Evolutionary conservation across 2,113 vertebrate genomes (phyloP), one percentile per base, ranked within the genome.

Genomic region (Vidua macroura): DNA sequence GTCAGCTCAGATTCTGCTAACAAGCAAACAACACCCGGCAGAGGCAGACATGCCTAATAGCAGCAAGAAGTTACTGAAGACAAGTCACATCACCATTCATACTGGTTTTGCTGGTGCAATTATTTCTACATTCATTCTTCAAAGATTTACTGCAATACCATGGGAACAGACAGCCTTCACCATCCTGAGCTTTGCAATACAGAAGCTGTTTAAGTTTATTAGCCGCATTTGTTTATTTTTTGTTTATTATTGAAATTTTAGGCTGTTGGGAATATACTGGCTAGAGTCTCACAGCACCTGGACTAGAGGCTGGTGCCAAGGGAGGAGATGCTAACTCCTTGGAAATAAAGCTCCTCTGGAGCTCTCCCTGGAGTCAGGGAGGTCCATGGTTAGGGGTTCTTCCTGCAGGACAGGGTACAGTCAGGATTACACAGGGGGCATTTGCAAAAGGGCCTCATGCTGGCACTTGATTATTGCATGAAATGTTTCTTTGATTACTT

Each of bases 71-170:
- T 83, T 59, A 84, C 73, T 33, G 37, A 88, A 91, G 60, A 78
- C 73, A 84, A 91, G 20, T 68, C 77, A 64, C 53, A 79, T 35
- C 33, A 53, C 58, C 86, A 73, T 20, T 88, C 84, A 73, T 7
- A 64, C 69, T 58, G 43, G 2, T 56, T 92, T 83, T 95, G 95
- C 95, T 97, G 95, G 95, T 95, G 96, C 84, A 58, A 84, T 89
- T 91, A 64, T 62, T 78, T 93, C 89, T 79, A 95, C 83, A 90
- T 93, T 96, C 80, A 92, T 46, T 83, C 91, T 89, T 60, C 91
- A 64, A n/a, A 73, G 53, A 67, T 37, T 53, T 49, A 86, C 60
- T 10, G 17, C 3, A 1, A 68, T 33, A 72, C 17, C 39, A 46
- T 1, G 7, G 44, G 41, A 88, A 78, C 60, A 72, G 35, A 3